Evolutionary conservation across 2,113 vertebrate genomes (phyloP).

Genomic region (Peromyscus leucopus): DNA sequence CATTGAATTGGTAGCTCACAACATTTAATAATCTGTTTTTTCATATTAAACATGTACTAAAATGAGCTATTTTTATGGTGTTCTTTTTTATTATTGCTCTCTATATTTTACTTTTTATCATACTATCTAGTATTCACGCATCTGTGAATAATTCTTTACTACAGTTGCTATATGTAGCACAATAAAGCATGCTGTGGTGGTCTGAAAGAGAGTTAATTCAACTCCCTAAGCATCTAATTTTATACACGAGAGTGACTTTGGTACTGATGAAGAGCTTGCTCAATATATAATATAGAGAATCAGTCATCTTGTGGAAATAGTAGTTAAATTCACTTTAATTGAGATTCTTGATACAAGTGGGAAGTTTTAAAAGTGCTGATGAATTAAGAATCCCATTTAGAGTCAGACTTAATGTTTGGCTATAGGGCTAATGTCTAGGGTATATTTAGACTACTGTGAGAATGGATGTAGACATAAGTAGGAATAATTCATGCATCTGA

Average conservation of each 20-base stretch:
- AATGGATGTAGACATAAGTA: slow-evolving; percentile 26
- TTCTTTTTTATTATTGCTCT: slow-evolving; percentile 26
- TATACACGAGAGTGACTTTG: slow-evolving; percentile 38
- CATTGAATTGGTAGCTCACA: slow-evolving; percentile 21
- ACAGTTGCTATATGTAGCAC: not conserved
- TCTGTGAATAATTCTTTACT: not conserved
- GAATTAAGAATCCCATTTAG: slow-evolving; percentile 75
- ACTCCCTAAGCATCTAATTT: slow-evolving; percentile 55
- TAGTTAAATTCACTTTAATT: slow-evolving; percentile 73
- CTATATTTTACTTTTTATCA: not conserved
- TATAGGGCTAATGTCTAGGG: slow-evolving; percentile 68
- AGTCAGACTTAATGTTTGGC: slow-evolving; percentile 76
- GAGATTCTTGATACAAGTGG: slow-evolving; percentile 76
- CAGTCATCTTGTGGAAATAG: slow-evolving; percentile 66
- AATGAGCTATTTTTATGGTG: not conserved
- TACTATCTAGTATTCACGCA: not conserved
- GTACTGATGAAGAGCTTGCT: slow-evolving; percentile 50
- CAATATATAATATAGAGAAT: slow-evolving; percentile 56
- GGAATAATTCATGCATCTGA: slow-evolving; percentile 72
- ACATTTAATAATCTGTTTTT: slow-evolving; percentile 66
- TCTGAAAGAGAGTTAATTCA: slow-evolving; percentile 64
- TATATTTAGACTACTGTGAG: slow-evolving; percentile 53
- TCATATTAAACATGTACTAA: slow-evolving; percentile 31
- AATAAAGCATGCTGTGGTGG: not conserved
- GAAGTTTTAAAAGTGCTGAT: slow-evolving; percentile 78